Base-by-base conservation (phyloP, 2,888 invertebrate genomes). In the Temnothorax rugatulus region DNA sequence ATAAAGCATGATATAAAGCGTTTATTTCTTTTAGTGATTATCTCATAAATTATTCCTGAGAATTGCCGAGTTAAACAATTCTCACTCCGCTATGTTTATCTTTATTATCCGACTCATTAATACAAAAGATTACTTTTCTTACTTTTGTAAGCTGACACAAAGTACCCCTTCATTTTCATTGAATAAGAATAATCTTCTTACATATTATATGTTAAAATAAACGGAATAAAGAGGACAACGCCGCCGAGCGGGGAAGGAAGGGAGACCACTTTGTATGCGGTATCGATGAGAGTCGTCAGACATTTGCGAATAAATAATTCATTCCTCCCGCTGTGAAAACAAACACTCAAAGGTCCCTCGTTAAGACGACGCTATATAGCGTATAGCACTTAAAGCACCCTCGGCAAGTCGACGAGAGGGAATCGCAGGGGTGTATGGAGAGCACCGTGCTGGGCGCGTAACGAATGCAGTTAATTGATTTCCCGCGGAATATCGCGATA, bases 381-480 rank as follows among this genome's bases (percentile, higher is more conserved):
- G 69, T 57, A 7, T 21, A 57, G 44, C 44, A 81, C 79, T 81
- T 73, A 73, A 82, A 73, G 57, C 50, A 64, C 25, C 69, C 66
- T 79, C 41, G 59, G 71, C 68, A 79, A 75, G 66, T 73, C 59
- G 44, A 29, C 47, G 82, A 38, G 71, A 34, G 38, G 63, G n/a
- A 63, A 18, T 61, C n/a, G 50, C 50, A 41, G 13, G 11, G 63
- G 8, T 13, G 4, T 34, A 7, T 21, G 44, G 25, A 66, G 66
- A 25, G 4, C 13, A 59, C 29, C 21, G 13, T 18, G 25, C 50
- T 21, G 41, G 34, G 82, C 59, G 63, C 47, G 75, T 79, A 84
- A 79, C 84, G 84, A 86, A 75, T 79, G 68, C 38, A 66, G 76
- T 79, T 84, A 86, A 86, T 86, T 86, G 82, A 73, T 84, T 74